Conservation (phyloP, 2,888 invertebrate species). For the Athetis lepigone region DNA sequence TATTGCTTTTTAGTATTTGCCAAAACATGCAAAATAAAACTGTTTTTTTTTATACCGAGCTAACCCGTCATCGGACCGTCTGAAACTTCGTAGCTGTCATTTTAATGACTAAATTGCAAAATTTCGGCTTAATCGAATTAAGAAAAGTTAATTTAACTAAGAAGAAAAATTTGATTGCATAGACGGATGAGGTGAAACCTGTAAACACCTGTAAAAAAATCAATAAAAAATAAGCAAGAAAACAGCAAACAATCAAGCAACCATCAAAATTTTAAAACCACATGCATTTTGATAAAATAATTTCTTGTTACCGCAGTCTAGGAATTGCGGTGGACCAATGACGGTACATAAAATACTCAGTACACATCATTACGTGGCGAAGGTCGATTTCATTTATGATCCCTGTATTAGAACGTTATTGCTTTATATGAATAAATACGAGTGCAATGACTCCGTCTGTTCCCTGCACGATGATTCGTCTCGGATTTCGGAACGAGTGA, state of each 20-base stretch:
- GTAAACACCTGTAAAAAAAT: no score
- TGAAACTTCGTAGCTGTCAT: no score
- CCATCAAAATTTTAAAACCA: constrained; percentile 12
- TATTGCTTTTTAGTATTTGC: no score
- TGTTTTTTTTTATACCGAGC: no score
- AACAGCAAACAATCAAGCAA: not conserved
- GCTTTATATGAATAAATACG: constrained; percentile 61
- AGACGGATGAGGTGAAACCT: no score
- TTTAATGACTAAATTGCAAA: no score
- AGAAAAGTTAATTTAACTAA: no score
- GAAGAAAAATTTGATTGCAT: no score
- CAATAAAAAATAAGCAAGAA: no score
- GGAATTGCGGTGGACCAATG: constrained; percentile 47
- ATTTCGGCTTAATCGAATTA: no score
- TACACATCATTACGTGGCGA: constrained; percentile 68
- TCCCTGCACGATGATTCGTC: not conserved
- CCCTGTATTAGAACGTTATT: constrained; percentile 78
- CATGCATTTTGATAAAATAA: not conserved
- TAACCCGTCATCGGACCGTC: no score
- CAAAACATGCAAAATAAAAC: no score
- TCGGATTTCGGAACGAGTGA: not conserved
- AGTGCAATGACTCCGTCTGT: constrained; percentile 32
- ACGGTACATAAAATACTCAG: constrained; percentile 53
- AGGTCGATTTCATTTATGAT: constrained; percentile 86
- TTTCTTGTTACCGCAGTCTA: constrained; percentile 20